phyloP scores from a whole-genome alignment of 2,113 vertebrate species.

The Aythya baeri region DNA sequence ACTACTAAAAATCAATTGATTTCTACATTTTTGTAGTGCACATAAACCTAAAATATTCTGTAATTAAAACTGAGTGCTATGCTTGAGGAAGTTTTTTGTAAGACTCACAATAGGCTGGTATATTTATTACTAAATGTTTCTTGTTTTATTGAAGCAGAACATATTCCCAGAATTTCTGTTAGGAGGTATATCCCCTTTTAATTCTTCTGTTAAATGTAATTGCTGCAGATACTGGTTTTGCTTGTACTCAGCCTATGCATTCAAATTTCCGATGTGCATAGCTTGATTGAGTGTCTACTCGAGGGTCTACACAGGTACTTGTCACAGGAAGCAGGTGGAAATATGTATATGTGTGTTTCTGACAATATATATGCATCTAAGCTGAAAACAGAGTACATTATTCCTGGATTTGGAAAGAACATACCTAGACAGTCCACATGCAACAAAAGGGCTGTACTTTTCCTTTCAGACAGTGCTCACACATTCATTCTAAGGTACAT shows the following conservation, averaged over 20 bases:
- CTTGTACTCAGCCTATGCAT: accelerated
- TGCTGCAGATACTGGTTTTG: background rate
- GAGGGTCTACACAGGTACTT: background rate
- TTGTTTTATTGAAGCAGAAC: background rate
- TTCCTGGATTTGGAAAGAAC: background rate
- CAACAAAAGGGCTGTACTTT: background rate
- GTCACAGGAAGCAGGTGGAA: background rate
- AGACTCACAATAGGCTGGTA: background rate
- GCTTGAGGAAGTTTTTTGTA: background rate
- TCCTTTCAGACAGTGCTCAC: background rate
- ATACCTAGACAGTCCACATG: accelerated
- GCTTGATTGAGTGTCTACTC: background rate
- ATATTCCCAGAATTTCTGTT: background rate
- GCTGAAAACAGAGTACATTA: background rate
- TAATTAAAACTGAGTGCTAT: background rate
- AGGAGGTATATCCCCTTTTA: background rate
- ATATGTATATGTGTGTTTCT: background rate
- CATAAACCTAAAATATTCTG: background rate
- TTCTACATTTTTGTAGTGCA: background rate
- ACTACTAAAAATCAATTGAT: background rate
- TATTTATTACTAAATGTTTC: slow-evolving; percentile 11
- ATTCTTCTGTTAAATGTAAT: background rate
- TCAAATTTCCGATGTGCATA: accelerated
- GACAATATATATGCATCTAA: background rate
- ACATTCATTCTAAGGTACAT: background rate